These are phyloP conservation scores for Leptatherina wallacei DNA, from an alignment of 2,797 vertebrate species.

Conservation along the genomic window DNA sequence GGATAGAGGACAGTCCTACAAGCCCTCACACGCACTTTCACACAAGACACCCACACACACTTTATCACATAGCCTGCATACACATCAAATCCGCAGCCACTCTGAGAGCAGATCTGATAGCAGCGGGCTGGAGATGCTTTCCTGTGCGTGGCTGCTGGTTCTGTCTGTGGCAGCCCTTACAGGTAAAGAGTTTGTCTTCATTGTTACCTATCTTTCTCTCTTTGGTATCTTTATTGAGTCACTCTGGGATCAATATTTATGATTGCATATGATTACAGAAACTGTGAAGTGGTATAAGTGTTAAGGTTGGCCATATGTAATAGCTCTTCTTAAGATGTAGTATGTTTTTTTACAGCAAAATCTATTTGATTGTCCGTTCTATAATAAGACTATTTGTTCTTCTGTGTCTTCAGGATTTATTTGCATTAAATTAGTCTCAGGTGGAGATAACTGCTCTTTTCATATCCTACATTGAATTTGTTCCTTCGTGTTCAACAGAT, in stretches of 20 bases:
- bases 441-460: conserved; percentile 12
- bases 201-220: conserved; percentile 20
- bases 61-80: conserved; percentile 47
- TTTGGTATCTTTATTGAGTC: conserved; percentile 1
- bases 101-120: conserved; percentile 59
- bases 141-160: conserved; percentile 69
- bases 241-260: background rate
- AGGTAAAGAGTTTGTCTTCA: conserved; percentile 75
- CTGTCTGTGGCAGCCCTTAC: conserved; percentile 67
- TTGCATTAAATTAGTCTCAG: conserved; percentile 26
- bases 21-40: conserved; percentile 58
- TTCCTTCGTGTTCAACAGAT: background rate
- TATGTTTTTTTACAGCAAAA: background rate
- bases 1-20: conserved; percentile 51
- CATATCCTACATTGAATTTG: background rate
- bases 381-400: conserved; percentile 34
- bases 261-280: conserved; percentile 1
- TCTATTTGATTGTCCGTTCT: background rate
- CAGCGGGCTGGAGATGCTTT: conserved; percentile 70
- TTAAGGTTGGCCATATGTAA: background rate
- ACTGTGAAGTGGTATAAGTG: background rate
- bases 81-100: conserved; percentile 55
- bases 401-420: conserved; percentile 28
- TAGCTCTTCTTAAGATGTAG: background rate
- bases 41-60: conserved; percentile 56